Evolutionary conservation across 1,140 invertebrate species (phyloP).

Genomic region (Rhopalosiphum padi): DNA sequence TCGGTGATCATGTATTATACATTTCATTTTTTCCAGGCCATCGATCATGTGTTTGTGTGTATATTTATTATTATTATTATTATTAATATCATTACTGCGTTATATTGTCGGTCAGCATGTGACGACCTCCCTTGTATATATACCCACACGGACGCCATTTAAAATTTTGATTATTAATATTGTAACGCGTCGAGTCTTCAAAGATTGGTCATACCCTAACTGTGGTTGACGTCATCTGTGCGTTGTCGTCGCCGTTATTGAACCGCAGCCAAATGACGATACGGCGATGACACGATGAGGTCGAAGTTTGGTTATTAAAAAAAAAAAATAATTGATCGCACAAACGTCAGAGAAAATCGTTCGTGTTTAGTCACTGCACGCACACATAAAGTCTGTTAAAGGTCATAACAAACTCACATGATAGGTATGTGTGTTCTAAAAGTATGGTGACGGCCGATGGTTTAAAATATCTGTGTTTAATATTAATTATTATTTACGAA

Average conservation of each 20-base stretch:
- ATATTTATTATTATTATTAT: too few species aligned
- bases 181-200: not conserved
- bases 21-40: too few species aligned
- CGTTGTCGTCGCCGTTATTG: not conserved
- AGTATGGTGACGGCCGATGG: too few species aligned
- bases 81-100: not conserved
- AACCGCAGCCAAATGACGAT: not conserved
- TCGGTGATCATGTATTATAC: too few species aligned
- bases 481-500: not conserved
- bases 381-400: not conserved
- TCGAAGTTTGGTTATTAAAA: not conserved
- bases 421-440: not conserved
- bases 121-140: not conserved
- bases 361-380: not conserved
- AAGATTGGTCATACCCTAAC: not conserved
- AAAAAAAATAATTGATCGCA: not conserved
- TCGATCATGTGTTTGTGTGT: too few species aligned
- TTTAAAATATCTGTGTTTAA: not conserved
- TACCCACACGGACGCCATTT: not conserved
- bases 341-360: not conserved
- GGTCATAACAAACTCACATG: not conserved
- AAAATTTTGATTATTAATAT: not conserved
- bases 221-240: constrained; percentile 2
- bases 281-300: not conserved
- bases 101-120: not conserved